Base-by-base conservation (phyloP, 64 coral and sea anemone species). In the Stylophora pistillata region DNA sequence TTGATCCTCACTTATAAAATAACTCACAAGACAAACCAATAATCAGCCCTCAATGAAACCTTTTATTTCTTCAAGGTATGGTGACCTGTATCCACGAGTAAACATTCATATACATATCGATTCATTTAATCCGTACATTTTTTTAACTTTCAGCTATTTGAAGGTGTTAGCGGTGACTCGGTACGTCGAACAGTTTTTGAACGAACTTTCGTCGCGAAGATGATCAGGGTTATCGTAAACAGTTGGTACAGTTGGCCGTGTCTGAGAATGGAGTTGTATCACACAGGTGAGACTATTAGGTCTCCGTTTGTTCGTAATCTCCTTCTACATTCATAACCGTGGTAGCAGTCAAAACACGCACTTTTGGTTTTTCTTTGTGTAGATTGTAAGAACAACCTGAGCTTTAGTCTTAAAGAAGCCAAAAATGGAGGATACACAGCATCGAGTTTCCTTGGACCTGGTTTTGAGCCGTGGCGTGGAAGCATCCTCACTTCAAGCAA, bases 381-480 rank as follows among this genome's bases (percentile, higher is more conserved):
- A 91, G 89, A 25, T 26, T 91, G 89, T 77, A 32, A 26, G 47
- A 33, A 85, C n/a, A 55, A 20, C 17, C 71, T 91, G n/a, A 71
- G 72, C 79, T 47, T 78, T 9, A 55, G 73, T 61, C 81, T 79
- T 26, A 6, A 62, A 62, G 52, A 55, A 76, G 80, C 69, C 26
- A 63, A 82, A 15, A 53, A 72, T 9, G 75, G 75, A 55, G 53
- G 75, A 28, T 61, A 86, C 30, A 78, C 31, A 25, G 85, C 82
- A 53, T 88, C 86, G 20, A 77, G 86, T 34, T 88, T 25, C 37
- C 72, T 88, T 0, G 86, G 72, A 23, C 72, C 86, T 20, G 47
- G 54, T 9, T 88, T 88, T 77, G 58, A 88, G 30, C 86, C 86
- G 16, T 88, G 86, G 86, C 72, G 69, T 21, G 86, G 20, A 17